Conservation (phyloP, 2,113 vertebrate species). For the Platycercus adscitus region DNA sequence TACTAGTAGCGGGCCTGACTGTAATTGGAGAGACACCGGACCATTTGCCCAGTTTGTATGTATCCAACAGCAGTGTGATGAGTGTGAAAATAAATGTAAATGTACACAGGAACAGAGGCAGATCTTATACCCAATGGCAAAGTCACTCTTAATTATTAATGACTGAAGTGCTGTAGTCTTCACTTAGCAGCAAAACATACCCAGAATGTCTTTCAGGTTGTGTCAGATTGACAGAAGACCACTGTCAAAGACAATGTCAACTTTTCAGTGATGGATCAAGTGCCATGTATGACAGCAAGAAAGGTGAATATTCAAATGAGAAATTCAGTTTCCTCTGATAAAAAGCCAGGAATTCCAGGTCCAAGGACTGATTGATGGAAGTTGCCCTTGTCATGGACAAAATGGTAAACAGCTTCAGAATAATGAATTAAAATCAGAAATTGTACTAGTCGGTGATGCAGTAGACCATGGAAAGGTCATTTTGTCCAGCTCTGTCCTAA, state of each 20-base stretch:
- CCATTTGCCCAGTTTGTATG: neutral
- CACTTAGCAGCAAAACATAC: conserved; percentile 12
- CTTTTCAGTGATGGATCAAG: conserved; percentile 4
- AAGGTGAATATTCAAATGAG: conserved; percentile 30
- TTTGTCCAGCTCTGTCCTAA: neutral
- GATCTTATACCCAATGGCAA: conserved; percentile 8
- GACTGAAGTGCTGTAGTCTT: conserved; percentile 17
- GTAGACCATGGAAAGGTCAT: neutral
- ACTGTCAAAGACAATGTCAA: neutral
- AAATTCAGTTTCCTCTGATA: neutral
- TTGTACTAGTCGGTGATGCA: neutral
- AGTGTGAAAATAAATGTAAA: neutral
- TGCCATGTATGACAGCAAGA: neutral
- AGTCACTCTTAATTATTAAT: conserved; percentile 47
- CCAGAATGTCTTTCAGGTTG: neutral
- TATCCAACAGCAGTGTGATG: neutral
- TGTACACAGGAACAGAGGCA: neutral
- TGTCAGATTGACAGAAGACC: neutral
- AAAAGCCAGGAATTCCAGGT: neutral
- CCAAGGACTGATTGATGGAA: neutral
- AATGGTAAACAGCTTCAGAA: conserved; percentile 39
- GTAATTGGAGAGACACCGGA: neutral
- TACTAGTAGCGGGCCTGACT: neutral
- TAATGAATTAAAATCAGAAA: conserved; percentile 42
- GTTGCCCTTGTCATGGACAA: conserved; percentile 13